A percentile compares a stretch with the other conserved stretches of the same genome.
phyloP scores from a whole-genome alignment of 2,888 invertebrate genomes.

The Lasius fuliginosus region DNA sequence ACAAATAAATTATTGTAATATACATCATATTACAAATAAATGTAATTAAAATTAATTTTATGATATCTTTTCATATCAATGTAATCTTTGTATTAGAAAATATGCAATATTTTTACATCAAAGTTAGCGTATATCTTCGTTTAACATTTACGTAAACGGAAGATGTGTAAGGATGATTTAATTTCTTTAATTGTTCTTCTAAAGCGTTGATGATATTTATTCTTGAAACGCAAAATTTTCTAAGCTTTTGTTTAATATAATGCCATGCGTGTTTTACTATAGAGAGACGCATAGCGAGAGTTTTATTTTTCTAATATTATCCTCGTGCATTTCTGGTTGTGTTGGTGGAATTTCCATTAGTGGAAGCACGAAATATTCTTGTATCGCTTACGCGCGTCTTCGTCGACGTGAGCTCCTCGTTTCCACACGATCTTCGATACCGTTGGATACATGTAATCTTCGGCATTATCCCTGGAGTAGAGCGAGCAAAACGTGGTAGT shows the following conservation, averaged over 20 bases:
- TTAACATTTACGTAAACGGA: background rate
- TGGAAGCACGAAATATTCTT: slow-evolving; percentile 51
- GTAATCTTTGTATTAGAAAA: background rate
- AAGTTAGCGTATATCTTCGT: background rate
- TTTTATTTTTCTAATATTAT: slow-evolving; percentile 35
- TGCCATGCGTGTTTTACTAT: background rate
- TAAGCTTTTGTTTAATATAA: slow-evolving; percentile 16
- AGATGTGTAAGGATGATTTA: background rate
- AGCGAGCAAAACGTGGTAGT: slow-evolving; percentile 46
- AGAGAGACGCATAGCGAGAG: background rate
- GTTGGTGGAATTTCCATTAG: slow-evolving; percentile 49
- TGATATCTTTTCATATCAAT: background rate
- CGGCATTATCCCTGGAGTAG: slow-evolving; percentile 40
- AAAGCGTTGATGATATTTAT: background rate
- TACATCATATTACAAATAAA: background rate
- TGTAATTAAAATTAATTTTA: background rate
- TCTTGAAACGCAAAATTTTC: background rate
- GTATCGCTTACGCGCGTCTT: slow-evolving; percentile 32
- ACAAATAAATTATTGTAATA: background rate
- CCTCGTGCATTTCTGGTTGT: slow-evolving; percentile 37
- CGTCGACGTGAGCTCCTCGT: slow-evolving; percentile 47
- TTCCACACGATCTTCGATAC: slow-evolving; percentile 50
- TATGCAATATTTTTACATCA: background rate
- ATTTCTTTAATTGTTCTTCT: background rate
- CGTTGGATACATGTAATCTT: slow-evolving; percentile 55